Conservation (phyloP, 2,113 vertebrate species). For the Dascyllus trimaculatus region DNA sequence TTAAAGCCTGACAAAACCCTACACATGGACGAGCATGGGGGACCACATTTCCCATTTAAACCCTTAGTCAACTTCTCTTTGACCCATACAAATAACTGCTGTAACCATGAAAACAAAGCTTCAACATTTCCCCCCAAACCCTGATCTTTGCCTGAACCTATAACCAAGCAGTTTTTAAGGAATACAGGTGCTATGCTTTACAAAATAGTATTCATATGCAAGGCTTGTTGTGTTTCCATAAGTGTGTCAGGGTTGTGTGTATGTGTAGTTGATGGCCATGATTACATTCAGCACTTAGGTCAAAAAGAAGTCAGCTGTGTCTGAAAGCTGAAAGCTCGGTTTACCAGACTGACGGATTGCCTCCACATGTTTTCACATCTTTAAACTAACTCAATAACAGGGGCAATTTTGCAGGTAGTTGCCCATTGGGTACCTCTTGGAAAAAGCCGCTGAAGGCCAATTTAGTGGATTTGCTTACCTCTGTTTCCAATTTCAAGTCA, state of each 20-base stretch:
- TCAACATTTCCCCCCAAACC: no score
- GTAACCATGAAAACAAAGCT: no score
- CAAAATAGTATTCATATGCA: no score
- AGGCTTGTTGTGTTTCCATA: neutral
- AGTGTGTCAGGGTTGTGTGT: neutral
- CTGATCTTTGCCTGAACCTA: no score
- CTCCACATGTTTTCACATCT: slow-evolving; percentile 41
- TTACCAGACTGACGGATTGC: slow-evolving; percentile 37
- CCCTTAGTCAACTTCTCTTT: neutral
- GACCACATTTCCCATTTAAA: neutral
- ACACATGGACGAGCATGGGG: no score
- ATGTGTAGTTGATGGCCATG: neutral
- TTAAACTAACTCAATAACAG: slow-evolving; percentile 57
- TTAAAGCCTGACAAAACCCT: neutral
- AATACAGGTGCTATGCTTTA: no score
- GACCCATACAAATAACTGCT: neutral
- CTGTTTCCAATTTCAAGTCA: slow-evolving; percentile 33
- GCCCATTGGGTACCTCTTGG: neutral
- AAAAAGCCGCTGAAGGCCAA: slow-evolving; percentile 32
- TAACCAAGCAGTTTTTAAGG: no score
- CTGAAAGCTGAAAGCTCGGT: slow-evolving; percentile 45
- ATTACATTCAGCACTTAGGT: slow-evolving; percentile 60
- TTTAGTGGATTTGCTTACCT: slow-evolving; percentile 14
- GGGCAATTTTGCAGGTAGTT: slow-evolving; percentile 33
- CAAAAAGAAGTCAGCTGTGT: slow-evolving; percentile 64